Percentiles rank a stretch among this genome's conserved stretches.
Evolutionary conservation across 2,797 vertebrate genomes (phyloP).

Genomic region (Leptodactylus fallax): DNA sequence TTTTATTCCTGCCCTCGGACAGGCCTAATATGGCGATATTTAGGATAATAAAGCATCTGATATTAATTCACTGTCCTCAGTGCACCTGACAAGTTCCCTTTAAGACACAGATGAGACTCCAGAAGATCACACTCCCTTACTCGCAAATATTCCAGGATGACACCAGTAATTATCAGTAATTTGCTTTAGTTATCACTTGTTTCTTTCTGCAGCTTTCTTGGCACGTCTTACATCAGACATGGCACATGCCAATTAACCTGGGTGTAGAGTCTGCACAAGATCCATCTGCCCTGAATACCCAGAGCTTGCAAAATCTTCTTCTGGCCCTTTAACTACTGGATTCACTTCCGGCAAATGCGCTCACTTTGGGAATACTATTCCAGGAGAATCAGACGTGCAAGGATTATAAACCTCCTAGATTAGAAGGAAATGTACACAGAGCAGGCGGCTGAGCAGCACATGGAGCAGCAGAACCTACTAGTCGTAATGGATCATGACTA

Average conservation of each 20-base stretch:
- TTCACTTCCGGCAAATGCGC: slow-evolving; percentile 28
- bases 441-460: not conserved
- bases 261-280: not conserved
- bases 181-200: slow-evolving; percentile 31
- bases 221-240: slow-evolving; percentile 32
- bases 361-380: slow-evolving; percentile 51
- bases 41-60: too few relatives aligned
- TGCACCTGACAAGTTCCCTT: too few relatives aligned
- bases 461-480: not conserved
- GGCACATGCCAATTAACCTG: not conserved
- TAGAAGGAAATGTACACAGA: slow-evolving; percentile 3
- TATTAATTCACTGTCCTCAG: too few relatives aligned
- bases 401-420: slow-evolving; percentile 39
- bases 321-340: slow-evolving; percentile 38
- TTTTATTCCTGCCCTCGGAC: too few relatives aligned
- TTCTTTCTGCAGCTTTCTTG: slow-evolving; percentile 5
- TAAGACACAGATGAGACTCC: too few relatives aligned
- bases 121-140: too few relatives aligned
- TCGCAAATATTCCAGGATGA: not conserved
- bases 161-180: slow-evolving; percentile 26
- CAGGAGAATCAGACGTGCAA: slow-evolving; percentile 40
- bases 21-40: too few relatives aligned
- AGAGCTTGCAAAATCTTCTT: not conserved
- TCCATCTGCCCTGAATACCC: not conserved
- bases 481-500: not conserved